Evolutionary conservation across 2,888 invertebrate genomes (phyloP).

Genomic region (Sarcophaga caerulescens): DNA sequence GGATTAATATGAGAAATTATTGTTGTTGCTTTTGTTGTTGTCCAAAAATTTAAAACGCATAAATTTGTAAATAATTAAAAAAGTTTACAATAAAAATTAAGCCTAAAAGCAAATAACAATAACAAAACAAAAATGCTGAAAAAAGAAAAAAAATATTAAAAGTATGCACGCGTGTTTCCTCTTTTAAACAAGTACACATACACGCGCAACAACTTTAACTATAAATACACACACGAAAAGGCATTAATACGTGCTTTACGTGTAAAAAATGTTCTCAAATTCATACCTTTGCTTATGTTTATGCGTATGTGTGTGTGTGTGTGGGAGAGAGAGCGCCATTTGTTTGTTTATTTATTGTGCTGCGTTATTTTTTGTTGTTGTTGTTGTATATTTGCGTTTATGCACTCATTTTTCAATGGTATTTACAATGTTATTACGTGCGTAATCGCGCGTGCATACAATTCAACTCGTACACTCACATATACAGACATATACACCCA

Average conservation of each 20-base stretch:
- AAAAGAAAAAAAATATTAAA: too few species aligned
- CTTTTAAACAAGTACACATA: not conserved
- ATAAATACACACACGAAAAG: not conserved
- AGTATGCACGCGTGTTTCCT: not conserved
- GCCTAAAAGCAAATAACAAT: not conserved
- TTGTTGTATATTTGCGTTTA: not conserved
- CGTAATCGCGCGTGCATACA: not conserved
- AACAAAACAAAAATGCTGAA: not conserved
- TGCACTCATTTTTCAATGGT: not conserved
- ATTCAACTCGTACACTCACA: too few species aligned
- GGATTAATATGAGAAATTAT: not conserved
- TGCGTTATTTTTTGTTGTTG: not conserved
- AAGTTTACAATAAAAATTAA: not conserved
- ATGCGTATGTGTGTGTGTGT: not conserved
- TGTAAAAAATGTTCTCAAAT: not conserved
- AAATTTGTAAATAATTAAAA: not conserved
- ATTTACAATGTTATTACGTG: constrained; percentile 33
- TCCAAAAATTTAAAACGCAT: not conserved
- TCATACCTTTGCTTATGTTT: not conserved
- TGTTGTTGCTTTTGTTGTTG: not conserved
- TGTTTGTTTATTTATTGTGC: not conserved
- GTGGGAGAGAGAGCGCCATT: not conserved
- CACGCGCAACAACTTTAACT: not conserved
- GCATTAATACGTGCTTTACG: not conserved
- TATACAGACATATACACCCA: not conserved